phyloP scores from a whole-genome alignment of 2,797 vertebrate genomes.

The Podarcis siculus region DNA sequence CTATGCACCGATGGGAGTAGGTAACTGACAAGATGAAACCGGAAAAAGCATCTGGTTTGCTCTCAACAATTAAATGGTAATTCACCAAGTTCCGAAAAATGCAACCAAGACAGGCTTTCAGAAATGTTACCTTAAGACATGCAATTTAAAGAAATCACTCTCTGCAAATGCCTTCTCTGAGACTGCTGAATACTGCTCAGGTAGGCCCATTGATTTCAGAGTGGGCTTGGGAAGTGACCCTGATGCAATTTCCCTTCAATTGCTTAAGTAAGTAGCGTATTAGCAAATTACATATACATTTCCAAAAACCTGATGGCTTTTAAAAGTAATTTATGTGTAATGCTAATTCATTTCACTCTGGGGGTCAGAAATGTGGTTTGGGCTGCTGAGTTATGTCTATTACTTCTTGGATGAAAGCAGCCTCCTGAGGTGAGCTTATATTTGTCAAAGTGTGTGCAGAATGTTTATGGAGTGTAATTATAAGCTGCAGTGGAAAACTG shows the following conservation, averaged over 20 bases:
- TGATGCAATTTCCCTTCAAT: background rate
- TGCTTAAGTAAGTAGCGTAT: background rate
- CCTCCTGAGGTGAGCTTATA: slow-evolving; percentile 17
- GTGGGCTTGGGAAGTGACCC: background rate
- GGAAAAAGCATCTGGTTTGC: background rate
- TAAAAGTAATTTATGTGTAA: slow-evolving; percentile 5
- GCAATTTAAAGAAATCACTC: background rate
- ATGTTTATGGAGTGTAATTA: background rate
- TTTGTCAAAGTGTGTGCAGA: background rate
- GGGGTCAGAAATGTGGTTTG: background rate
- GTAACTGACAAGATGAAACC: background rate
- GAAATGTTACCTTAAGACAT: background rate
- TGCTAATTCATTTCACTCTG: slow-evolving; percentile 14
- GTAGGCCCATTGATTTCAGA: background rate
- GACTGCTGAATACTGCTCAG: background rate
- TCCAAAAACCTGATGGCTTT: slow-evolving; percentile 29
- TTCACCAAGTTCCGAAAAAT: background rate
- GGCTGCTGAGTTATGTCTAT: slow-evolving; percentile 10
- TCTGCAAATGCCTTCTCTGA: background rate
- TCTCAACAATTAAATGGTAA: background rate
- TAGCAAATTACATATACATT: slow-evolving; percentile 8
- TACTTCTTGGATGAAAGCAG: slow-evolving; percentile 33
- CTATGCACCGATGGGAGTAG: background rate
- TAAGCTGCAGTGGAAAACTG: slow-evolving; percentile 22
- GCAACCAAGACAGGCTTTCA: background rate